Evolutionary conservation across 2,888 invertebrate species (phyloP).

Genomic region (Brachycybe producta): DNA sequence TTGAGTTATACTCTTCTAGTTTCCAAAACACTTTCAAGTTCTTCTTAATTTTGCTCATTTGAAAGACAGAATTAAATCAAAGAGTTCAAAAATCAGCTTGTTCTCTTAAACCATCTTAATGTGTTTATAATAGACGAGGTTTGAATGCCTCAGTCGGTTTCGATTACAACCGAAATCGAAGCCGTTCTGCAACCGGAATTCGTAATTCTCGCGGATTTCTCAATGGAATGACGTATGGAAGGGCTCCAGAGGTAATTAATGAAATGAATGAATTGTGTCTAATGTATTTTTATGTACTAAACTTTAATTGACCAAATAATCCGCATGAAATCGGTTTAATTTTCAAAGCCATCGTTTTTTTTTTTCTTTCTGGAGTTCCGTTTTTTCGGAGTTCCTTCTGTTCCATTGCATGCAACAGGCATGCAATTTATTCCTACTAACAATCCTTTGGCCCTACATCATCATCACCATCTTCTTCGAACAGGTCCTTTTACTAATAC

Average conservation of each 20-base stretch:
- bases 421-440: slow-evolving; percentile 16
- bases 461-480: too few relatives aligned
- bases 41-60: background rate
- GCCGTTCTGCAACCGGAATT: slow-evolving; percentile 17
- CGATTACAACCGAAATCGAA: slow-evolving; percentile 10
- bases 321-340: slow-evolving; percentile 8
- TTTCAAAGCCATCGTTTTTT: too few relatives aligned
- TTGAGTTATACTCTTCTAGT: background rate
- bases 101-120: too few relatives aligned
- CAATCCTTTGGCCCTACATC: too few relatives aligned
- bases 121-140: background rate
- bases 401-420: too few relatives aligned
- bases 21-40: background rate
- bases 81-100: too few relatives aligned
- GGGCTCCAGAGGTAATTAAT: slow-evolving; percentile 3
- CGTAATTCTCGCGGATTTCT: slow-evolving; percentile 12
- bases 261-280: background rate
- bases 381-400: too few relatives aligned
- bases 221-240: background rate
- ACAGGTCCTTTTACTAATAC: too few relatives aligned
- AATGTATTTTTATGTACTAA: slow-evolving; percentile 2
- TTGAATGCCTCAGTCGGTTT: slow-evolving; percentile 4
- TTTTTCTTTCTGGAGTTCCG: too few relatives aligned
- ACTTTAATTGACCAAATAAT: background rate
- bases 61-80: background rate